These are phyloP conservation scores for Pseudorhiza aurosa DNA, from an alignment of 30 jellyfish, hydroid and myxozoan genomes.

Conservation along the genomic window DNA sequence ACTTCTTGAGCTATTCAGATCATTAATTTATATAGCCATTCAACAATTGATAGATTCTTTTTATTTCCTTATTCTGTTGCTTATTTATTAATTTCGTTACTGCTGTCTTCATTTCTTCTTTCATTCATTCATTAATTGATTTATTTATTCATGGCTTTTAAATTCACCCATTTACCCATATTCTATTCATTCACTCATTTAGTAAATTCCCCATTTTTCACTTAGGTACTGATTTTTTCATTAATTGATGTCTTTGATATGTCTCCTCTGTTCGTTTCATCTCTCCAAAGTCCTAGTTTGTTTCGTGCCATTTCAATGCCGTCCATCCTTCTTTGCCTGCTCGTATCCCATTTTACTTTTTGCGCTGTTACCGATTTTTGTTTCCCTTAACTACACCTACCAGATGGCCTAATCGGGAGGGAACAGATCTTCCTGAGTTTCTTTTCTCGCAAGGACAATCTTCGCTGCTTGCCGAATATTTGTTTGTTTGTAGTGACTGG, in stretches of 20 bases:
- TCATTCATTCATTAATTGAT: neutral
- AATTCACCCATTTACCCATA: neutral
- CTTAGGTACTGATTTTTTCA: neutral
- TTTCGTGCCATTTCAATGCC: neutral
- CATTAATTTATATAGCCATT: neutral
- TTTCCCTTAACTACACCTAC: neutral
- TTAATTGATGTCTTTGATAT: neutral
- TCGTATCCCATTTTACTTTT: neutral
- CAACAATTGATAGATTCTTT: too few relatives aligned
- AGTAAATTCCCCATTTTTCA: neutral
- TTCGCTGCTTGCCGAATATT: slow-evolving; percentile 58
- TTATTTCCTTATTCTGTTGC: neutral
- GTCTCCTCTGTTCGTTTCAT: neutral
- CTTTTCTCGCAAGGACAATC: slow-evolving; percentile 86
- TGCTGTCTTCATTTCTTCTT: neutral
- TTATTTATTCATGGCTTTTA: neutral
- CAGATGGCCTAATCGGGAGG: slow-evolving; percentile 57
- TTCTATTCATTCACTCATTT: neutral
- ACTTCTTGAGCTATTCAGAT: too few relatives aligned
- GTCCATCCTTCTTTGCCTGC: neutral
- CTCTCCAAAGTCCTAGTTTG: neutral
- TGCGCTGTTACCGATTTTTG: neutral
- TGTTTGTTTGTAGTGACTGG: slow-evolving; percentile 71
- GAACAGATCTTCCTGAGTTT: slow-evolving; percentile 82
- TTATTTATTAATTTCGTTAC: neutral